These are phyloP conservation scores for Sakesphorus luctuosus DNA, from an alignment of 2,113 vertebrate genomes.

Conservation along the genomic window DNA sequence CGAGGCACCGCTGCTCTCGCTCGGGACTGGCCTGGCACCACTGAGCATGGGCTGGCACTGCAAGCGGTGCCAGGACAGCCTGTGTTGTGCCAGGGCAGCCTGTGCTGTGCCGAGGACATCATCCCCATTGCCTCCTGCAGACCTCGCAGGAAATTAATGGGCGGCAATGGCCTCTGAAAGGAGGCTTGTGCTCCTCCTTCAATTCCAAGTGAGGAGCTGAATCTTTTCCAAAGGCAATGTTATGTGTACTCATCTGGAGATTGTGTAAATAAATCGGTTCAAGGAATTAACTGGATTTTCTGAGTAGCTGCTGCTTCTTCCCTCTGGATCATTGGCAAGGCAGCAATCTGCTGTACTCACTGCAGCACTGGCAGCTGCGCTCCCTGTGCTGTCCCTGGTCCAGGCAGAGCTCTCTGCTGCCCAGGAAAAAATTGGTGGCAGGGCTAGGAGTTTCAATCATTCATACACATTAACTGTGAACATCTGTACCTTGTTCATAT, in stretches of 20 bases:
- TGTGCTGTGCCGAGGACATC: rapidly evolving
- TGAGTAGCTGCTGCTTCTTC: neutral
- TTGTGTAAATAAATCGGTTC: constrained; percentile 20
- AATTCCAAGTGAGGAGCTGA: neutral
- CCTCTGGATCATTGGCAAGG: rapidly evolving
- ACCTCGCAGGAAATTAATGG: neutral
- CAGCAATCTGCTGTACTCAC: rapidly evolving
- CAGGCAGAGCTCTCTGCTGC: neutral
- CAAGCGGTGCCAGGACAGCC: neutral
- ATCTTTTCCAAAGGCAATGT: neutral
- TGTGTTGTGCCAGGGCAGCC: neutral
- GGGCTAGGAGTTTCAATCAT: neutral
- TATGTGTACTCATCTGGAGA: constrained; percentile 14
- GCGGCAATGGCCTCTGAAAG: rapidly evolving
- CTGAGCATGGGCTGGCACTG: rapidly evolving
- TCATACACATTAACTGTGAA: rapidly evolving
- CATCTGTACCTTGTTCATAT: rapidly evolving
- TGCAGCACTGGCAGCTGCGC: rapidly evolving
- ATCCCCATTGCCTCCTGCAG: rapidly evolving
- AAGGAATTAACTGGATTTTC: neutral
- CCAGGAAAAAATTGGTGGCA: rapidly evolving
- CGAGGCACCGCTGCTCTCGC: rapidly evolving
- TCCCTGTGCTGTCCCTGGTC: rapidly evolving
- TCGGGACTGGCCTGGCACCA: rapidly evolving
- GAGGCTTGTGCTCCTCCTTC: neutral